A percentile compares a stretch with the other conserved stretches of the same genome.
These are phyloP conservation scores for Bombylius major DNA, from an alignment of 2,888 invertebrate species.

Conservation along the genomic window DNA sequence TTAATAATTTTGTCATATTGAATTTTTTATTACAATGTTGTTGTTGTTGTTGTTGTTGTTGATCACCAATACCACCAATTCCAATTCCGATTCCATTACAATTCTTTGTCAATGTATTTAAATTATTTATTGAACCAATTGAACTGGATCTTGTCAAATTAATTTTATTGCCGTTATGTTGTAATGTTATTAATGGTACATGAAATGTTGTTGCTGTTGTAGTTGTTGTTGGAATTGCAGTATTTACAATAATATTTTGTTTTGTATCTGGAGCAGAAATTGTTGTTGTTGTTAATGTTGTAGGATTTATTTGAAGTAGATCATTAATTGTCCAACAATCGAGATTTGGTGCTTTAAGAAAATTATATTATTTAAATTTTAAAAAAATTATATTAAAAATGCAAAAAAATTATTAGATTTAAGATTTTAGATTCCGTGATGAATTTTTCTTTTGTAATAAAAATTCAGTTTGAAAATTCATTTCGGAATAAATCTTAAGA, in stretches of 20 bases:
- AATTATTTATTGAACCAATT: background rate
- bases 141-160: background rate
- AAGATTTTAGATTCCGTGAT: background rate
- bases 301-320: slow-evolving; percentile 17
- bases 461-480: no score
- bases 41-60: background rate
- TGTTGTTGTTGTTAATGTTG: slow-evolving; percentile 1
- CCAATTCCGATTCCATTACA: background rate
- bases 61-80: background rate
- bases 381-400: background rate
- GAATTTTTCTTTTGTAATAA: background rate
- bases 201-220: slow-evolving; percentile 18
- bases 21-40: background rate
- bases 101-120: background rate
- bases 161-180: slow-evolving; percentile 19
- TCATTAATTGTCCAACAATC: slow-evolving; percentile 29
- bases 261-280: slow-evolving; percentile 13
- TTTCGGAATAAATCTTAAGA: no score
- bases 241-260: slow-evolving; percentile 21
- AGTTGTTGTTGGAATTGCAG: slow-evolving; percentile 26
- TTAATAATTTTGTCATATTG: background rate
- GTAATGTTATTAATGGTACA: slow-evolving; percentile 26
- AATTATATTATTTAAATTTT: background rate
- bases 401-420: background rate
- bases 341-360: slow-evolving; percentile 25